Evolutionary conservation across 2,888 invertebrate genomes (phyloP), one percentile per base, ranked within the genome.

Genomic region (Ernsta delagoae): DNA sequence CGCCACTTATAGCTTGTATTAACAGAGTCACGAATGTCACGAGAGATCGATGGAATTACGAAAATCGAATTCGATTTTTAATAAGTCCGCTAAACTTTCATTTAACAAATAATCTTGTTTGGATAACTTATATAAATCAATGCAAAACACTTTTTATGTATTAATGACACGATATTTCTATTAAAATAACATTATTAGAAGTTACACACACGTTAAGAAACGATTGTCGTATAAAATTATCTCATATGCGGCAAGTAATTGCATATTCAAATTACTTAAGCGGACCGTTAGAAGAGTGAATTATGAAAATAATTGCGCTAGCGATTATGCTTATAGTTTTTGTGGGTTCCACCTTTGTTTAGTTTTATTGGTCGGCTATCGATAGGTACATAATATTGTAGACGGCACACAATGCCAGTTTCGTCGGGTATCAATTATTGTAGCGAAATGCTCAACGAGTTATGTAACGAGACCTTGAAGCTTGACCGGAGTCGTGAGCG

Each of bases 401-500:
- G 75, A 76, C 74, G 59, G 65, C 54, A 48, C 70, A 80, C 77
- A 79, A 79, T 77, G 71, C 62, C 64, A 69, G 72, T 69, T 79
- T 73, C 73, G 74, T 80, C 64, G 63, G 77, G 74, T 81, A 85
- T 86, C 86, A 85, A 86, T 88, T 83, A 82, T 75, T 79, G 78
- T 81, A 75, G 79, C 77, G 82, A 84, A 86, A 85, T 87, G 85
- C 80, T 86, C 79, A 77, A 79, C 59, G 76, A 78, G 80, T 92
- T 92, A 92, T 91, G 88, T 91, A 91, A 92, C 76, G 73, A 77
- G 87, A 89, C 92, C 92, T 92, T 92, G 92, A 77, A 75, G 83
- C 89, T 90, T 92, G 92, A 92, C 92, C 92, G 88, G 86, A 89
- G 86, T 92, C 89, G 90, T 89, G 90, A 86, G 83, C 76, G 75